Evolutionary conservation across 1,140 invertebrate species (phyloP), one percentile per base, ranked within the genome.

Genomic region (Drosophila serrata): DNA sequence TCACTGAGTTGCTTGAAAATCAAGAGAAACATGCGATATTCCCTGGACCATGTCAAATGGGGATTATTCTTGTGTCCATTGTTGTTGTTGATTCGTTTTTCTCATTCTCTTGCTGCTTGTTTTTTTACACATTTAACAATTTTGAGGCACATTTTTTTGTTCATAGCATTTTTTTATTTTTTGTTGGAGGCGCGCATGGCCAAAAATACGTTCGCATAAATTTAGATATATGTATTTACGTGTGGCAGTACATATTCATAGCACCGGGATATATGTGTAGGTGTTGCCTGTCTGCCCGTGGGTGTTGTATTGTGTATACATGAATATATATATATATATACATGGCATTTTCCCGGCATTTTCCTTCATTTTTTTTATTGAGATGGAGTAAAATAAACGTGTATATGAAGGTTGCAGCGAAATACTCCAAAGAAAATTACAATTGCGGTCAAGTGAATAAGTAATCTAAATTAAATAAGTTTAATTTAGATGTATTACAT

Each of bases 201-300:
- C 75, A 79, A 79, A 79, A 79, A 79, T 79, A 79, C 75, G 75
- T 73, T 64, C 76, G 75, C 67, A 79, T 78, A 72, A 72, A 70
- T 70, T 79, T 70, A 58, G 75, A 68, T 69, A 69, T 67, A 77
- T 67, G 64, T 56, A 68, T 61, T 56, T 65, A 77, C 57, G 67
- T 45, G 35, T 46, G 19, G 17, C 55, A 13, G 46, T 53, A 69
- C 31, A 53, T 57, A 58, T 68, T 27, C 6, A 17, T 24, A 48
- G 35, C 24, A 17, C 12, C n/a, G 17, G 45, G 6, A 31, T 63
- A 7, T 55, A 53, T 37, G 22, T 39, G 43, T 33, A 22, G 19
- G 51, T 55, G 62, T 55, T 67, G 64, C 22, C 43, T 49, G 61
- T 51, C 58, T 24, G 22, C 1, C 17, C 12, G 60, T 63, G 58